A percentile compares a stretch with the other conserved stretches of the same genome.
Conservation (phyloP, 2,797 vertebrate species). For the Tadarida brasiliensis region DNA sequence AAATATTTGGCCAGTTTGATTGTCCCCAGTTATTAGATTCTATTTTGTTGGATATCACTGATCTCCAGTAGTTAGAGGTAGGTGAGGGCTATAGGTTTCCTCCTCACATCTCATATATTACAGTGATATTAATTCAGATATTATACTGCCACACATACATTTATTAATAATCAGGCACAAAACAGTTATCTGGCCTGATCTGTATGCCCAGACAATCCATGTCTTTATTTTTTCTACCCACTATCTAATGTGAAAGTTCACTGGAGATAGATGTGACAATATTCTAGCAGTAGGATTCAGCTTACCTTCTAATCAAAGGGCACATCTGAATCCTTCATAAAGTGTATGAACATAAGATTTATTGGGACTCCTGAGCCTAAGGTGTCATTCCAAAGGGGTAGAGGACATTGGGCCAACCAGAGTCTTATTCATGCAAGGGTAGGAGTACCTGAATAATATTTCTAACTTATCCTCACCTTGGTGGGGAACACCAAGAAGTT, state of each 20-base stretch:
- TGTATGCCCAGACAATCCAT: neutral
- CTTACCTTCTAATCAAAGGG: slow-evolving; percentile 21
- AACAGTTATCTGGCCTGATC: neutral
- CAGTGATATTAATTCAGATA: slow-evolving; percentile 43
- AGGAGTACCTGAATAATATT: neutral
- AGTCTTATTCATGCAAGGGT: slow-evolving; percentile 9
- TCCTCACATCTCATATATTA: neutral
- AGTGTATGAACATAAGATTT: neutral
- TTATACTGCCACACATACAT: neutral
- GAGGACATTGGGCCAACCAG: neutral
- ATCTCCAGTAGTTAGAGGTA: neutral
- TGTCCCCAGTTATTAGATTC: neutral
- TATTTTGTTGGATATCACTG: slow-evolving; percentile 12
- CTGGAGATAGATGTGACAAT: neutral
- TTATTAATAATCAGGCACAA: slow-evolving; percentile 5
- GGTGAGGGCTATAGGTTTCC: neutral
- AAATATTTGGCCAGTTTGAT: slow-evolving; percentile 48
- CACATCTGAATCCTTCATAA: neutral
- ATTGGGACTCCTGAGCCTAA: neutral
- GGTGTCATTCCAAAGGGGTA: neutral
- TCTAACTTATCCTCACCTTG: neutral
- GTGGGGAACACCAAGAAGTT: slow-evolving; percentile 8
- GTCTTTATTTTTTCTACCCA: neutral
- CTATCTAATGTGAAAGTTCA: neutral
- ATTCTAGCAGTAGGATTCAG: neutral